Base-by-base conservation (phyloP, 2,888 invertebrate species). In the Trissonchulus latispiculum region DNA sequence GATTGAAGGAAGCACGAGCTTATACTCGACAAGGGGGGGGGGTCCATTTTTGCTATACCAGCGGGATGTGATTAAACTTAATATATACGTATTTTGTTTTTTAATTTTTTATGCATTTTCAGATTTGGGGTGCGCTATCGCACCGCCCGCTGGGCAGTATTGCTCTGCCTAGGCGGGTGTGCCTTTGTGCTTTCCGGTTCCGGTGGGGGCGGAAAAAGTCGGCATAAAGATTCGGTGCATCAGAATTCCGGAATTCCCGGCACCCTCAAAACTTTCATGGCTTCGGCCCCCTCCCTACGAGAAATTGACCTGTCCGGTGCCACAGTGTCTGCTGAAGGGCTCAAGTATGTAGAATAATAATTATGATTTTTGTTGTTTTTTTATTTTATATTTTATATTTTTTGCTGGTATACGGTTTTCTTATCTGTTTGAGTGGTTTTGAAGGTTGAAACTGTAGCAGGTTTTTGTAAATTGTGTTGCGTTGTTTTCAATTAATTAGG, bases 121-220 rank as follows among this genome's bases (percentile, higher is more conserved):
- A 96, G 85, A 93, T 95, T 87, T 93, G 93, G 83, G 93, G 95
- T 77, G 86, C 96, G 78, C 87, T 95, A 77, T 89, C 94, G 79
- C 95, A 95, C 73, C 95, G 95, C 85, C 92, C 93, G 80, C 92
- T 93, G 77, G 91, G 93, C 33, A 8, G 36, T 3, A 68, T 86
- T 35, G 79, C 81, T 70, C 73, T 76, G 23, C 68, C 83, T 36
- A 79, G 82, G 73, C 70, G 84, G 64, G 80, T 83, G 28, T 77
- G 78, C 67, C 78, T 78, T 68, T 78, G 77, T 48, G 2, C 48
- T 48, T 8, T 15, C 48, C 8, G 48, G 8, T 23, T 15, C 8
- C 48, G 23, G 48, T 48, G 48, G 8, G 48, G 48, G 48, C 8
- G 48, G 48, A 23, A 15, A 8, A 8, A 48, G 48, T 48, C 48